Base-by-base conservation (phyloP, 1,140 invertebrate species). In the Frieseomelitta varia region DNA sequence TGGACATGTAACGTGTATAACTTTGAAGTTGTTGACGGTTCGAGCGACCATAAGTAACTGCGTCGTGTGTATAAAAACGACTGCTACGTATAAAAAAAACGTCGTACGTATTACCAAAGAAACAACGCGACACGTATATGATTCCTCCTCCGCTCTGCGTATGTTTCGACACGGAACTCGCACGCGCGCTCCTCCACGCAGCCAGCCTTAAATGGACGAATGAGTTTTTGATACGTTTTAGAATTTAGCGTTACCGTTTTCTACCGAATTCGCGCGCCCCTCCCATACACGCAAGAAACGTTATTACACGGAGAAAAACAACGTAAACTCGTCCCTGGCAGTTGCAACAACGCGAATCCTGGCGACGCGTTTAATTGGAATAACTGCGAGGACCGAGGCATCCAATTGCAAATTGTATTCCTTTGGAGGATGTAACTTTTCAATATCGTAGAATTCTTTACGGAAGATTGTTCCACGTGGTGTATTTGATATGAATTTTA, bases 81-180 rank as follows among this genome's bases (percentile, higher is more conserved):
- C 27, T 47, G 21, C 47, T 74, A 79, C 61, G 21, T 61, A 51
- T 79, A 61, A n/a, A 47, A n/a, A 47, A 47, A 39, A 84, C 77
- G 74, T 61, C 74, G 74, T 83, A 78, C 58, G 77, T 84, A 81
- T 85, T 85, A 85, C 84, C 84, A 85, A 85, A 85, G 84, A 85
- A 73, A 56, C 24, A 81, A 19, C 79, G 78, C 72, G 34, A 79
- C 34, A 75, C 83, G 71, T 58, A 61, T 68, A 53, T 61, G 51
- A 56, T 73, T 72, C 24, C 71, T 65, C 30, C 34, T 53, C 79
- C 72, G 72, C 30, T 76, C 71, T 73, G 79, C 63, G 68, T 81
- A 72, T 61, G n/a, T 74, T 73, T 39, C n/a, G 12, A 72, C n/a
- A 73, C 69, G 61, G 61, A 55, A 72, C 39, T 51, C 68, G 56